Percentiles rank a stretch among this genome's conserved stretches.
phyloP scores from a whole-genome alignment of 2,113 vertebrate genomes.

The Corydoras maculifer region DNA sequence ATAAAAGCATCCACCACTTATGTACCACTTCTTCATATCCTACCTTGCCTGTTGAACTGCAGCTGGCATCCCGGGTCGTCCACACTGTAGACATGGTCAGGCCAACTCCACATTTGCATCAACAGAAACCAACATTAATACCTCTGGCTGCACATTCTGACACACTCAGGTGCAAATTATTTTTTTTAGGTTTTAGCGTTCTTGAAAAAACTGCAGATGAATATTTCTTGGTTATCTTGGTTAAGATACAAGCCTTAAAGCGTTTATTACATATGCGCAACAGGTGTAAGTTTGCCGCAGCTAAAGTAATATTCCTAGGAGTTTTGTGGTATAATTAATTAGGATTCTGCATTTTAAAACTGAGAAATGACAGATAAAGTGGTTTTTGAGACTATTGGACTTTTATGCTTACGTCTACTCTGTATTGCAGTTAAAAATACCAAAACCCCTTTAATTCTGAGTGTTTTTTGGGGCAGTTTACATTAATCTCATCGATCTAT shows the following conservation, averaged over 20 bases:
- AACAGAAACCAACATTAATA: slow-evolving; percentile 41
- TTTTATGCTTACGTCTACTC: too few species aligned
- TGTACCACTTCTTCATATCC: slow-evolving; percentile 49
- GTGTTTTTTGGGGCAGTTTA: too few species aligned
- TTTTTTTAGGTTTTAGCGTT: not conserved
- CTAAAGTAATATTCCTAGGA: too few species aligned
- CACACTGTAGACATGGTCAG: slow-evolving; percentile 44
- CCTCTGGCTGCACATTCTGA: slow-evolving; percentile 15
- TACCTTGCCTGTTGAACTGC: slow-evolving; percentile 56
- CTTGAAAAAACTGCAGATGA: not conserved
- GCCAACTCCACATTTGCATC: slow-evolving; percentile 24
- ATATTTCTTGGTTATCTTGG: not conserved
- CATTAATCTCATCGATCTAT: too few species aligned
- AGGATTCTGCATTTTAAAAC: too few species aligned
- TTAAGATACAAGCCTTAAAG: not conserved
- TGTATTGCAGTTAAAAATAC: too few species aligned
- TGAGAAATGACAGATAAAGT: too few species aligned
- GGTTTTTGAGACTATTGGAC: too few species aligned
- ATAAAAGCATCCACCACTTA: slow-evolving; percentile 49
- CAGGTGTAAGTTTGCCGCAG: too few species aligned
- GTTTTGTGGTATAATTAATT: too few species aligned
- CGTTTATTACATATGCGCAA: not conserved
- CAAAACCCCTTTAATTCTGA: too few species aligned
- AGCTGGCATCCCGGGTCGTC: slow-evolving; percentile 56
- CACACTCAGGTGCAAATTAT: slow-evolving; percentile 22